Evolutionary conservation across 1,140 invertebrate genomes (phyloP), one percentile per base, ranked within the genome.

Genomic region (Apis mellifera): DNA sequence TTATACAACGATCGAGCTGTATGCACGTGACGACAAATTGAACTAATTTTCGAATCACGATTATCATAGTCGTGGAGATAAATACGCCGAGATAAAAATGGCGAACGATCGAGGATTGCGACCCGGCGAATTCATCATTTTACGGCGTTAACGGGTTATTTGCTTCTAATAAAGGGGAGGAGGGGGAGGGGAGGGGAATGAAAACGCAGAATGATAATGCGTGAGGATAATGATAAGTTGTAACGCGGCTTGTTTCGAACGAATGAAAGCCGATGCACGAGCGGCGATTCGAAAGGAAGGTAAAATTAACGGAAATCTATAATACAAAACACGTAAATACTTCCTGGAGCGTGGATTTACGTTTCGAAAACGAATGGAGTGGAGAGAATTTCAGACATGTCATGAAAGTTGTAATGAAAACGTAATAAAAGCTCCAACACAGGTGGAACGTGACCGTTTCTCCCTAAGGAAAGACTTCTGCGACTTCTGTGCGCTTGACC

Each of bases 381-480:
- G n/a, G 48, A 23, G 59, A 78, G 26, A 86, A 64, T 32, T 83
- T 60, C 48, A 55, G 23, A 71, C 26, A 54, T 78, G 71, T 69
- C 15, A 59, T 21, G n/a, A 50, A 55, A 78, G 42, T 60, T 78
- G 11, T 73, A 64, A 72, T 55, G 60, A 65, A 32, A 57, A 8
- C 42, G 72, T 50, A 75, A 75, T 75, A 73, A 80, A 86, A 87
- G 62, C 78, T 84, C 19, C 32, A 3, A 32, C 32, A 32, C 32
- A 2, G n/a, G n/a, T n/a, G n/a, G n/a, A 74, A 17, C 66, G 32
- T 62, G 77, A 84, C 42, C 26, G 60, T 64, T 7, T 5, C 32
- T 5, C 23, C 59, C 77, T 26, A 50, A 59, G 65, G 26, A 70
- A 79, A 86, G 64, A 26, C 26, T 78, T 84, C 72, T 78, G 73